Evolutionary conservation across 1,140 invertebrate genomes (phyloP), one percentile per base, ranked within the genome.

Genomic region (Apis dorsata): DNA sequence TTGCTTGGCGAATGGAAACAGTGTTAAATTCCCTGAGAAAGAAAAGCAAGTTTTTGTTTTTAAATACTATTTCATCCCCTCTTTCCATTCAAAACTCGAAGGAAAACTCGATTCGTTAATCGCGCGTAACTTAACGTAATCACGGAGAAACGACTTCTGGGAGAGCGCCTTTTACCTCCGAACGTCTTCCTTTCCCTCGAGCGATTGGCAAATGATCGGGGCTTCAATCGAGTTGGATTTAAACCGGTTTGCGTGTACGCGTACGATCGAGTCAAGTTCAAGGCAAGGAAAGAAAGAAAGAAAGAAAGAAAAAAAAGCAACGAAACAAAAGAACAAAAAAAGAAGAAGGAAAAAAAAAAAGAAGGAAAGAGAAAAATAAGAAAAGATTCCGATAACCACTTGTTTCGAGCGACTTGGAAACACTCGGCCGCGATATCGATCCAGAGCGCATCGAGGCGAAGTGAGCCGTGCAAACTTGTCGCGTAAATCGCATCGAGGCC

Each of bases 401-500:
- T 69, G 80, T 77, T 69, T 53, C 28, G 44, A 66, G 63, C 19
- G 24, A 15, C 24, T 24, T 4, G 51, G 59, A 65, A 8, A 28
- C 21, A 19, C 34, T n/a, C 21, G 34, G 53, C 53, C 3, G 62
- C 53, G 73, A 53, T 82, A 82, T 77, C 80, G 69, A 81, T 81
- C 79, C 70, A 5, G 53, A 59, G 80, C 80, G 80, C 34, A 34
- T 34, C 34, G 57, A 77, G 60, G 65, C 57, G 72, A 79, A 77
- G 81, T 86, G 68, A 84, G 77, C 76, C 75, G 85, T 70, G 85
- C 72, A 80, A 86, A 84, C 66, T 86, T 84, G 86, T 87, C 86
- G 81, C 81, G 86, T 80, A 72, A 87, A 87, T 87, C 76, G 75
- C 24, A 51, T 60, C 9, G 55, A 9, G 19, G 0, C 15, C 62